Evolutionary conservation across 2,888 invertebrate species (phyloP).

Genomic region (Trachelus iudaicus): DNA sequence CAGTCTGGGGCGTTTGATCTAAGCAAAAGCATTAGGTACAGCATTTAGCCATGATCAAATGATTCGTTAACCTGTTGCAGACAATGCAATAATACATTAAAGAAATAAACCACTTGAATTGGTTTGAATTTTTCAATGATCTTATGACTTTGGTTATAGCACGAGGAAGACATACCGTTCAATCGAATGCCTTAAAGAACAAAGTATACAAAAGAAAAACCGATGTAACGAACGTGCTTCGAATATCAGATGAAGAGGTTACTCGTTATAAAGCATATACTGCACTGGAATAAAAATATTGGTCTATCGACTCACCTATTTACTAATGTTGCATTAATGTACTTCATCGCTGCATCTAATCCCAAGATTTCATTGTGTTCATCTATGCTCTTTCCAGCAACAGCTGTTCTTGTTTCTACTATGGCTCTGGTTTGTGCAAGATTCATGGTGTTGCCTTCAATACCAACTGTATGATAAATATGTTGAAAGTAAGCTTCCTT

Average conservation of each 20-base stretch:
- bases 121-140: neutral
- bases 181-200: neutral
- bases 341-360: slow-evolving; percentile 94
- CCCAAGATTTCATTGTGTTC: slow-evolving; percentile 98
- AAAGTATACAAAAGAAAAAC: slow-evolving; percentile 4
- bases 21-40: slow-evolving; percentile 34
- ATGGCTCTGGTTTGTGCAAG: slow-evolving; percentile 91
- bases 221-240: neutral
- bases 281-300: slow-evolving; percentile 46
- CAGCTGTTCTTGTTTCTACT: slow-evolving; percentile 88
- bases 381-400: slow-evolving; percentile 90
- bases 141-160: neutral
- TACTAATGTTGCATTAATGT: slow-evolving; percentile 84
- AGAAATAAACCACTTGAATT: neutral
- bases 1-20: slow-evolving; percentile 44
- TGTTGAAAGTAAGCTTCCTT: slow-evolving; percentile 96
- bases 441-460: slow-evolving; percentile 98
- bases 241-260: neutral
- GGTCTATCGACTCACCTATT: slow-evolving; percentile 67
- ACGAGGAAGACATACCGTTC: neutral
- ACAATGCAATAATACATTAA: slow-evolving; percentile 1
- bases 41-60: slow-evolving; percentile 13
- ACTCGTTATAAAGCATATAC: neutral
- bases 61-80: slow-evolving; percentile 1
- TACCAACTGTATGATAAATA: slow-evolving; percentile 96